Evolutionary conservation across 53 echinoderm and acorn worm genomes (phyloP).

Genomic region (Zoroaster sp.): DNA sequence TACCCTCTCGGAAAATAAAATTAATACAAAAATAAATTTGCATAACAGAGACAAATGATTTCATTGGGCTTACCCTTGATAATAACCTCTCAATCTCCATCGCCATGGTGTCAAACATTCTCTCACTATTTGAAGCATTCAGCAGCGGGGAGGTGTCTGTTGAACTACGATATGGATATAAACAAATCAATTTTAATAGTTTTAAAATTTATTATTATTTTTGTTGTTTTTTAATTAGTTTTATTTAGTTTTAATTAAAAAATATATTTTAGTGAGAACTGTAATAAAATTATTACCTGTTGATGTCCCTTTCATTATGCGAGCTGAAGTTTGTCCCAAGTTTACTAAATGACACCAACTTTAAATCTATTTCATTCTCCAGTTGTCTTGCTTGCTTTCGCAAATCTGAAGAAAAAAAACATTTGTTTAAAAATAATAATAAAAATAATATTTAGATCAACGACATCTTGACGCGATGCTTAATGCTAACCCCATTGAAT

Average conservation of each 20-base stretch:
- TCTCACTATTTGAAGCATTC: slow-evolving; percentile 91
- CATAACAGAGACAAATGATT: too few relatives aligned
- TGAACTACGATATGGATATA: slow-evolving; percentile 55
- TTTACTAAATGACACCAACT: slow-evolving; percentile 98
- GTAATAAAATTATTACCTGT: slow-evolving; percentile 44
- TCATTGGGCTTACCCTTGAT: slow-evolving; percentile 68
- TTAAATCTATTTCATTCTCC: slow-evolving; percentile 97
- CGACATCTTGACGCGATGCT: too few relatives aligned
- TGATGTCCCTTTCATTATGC: slow-evolving; percentile 74
- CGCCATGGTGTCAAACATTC: slow-evolving; percentile 98
- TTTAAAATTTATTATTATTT: background rate
- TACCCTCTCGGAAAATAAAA: background rate
- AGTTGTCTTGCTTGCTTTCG: slow-evolving; percentile 95
- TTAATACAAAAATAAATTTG: background rate
- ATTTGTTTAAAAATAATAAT: too few relatives aligned
- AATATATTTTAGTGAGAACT: background rate
- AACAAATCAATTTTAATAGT: background rate
- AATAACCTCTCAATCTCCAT: slow-evolving; percentile 95
- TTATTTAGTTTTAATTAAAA: background rate
- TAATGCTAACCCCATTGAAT: too few relatives aligned
- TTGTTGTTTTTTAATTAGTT: background rate
- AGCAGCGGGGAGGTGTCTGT: slow-evolving; percentile 88
- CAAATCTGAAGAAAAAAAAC: slow-evolving; percentile 69
- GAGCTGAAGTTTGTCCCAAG: slow-evolving; percentile 94
- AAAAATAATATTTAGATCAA: too few relatives aligned